Evolutionary conservation across 2,797 vertebrate species (phyloP), one percentile per base, ranked within the genome.

Genomic region (Notoglanidium macrostoma): DNA sequence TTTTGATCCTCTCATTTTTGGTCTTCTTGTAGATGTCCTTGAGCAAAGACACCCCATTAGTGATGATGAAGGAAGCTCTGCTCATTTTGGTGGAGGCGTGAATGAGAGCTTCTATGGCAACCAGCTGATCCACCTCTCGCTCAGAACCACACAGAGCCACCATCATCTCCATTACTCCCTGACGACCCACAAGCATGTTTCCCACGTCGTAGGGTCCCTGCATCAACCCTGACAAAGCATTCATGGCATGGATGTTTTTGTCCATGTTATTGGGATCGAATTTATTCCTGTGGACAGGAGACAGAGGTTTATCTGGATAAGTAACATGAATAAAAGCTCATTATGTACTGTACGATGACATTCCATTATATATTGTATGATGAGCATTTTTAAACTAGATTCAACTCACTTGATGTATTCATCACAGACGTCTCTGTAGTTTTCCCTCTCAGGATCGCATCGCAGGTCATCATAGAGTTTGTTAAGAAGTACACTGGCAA

Each of bases 121-220:
- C 97, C 93, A 98, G 94, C 95, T 99, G 98, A 92, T 99, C 98
- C n/a, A 97, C 96, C 93, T 99, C 98, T 0, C 97, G 96, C 80
- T 99, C 97, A 0, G 98, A 99, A 77, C 95, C 96, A 2, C 98
- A 99, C 85, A 99, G 94, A 0, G 98, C 97, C n/a, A 99, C 98
- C 98, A 99, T 99, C 97, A 99, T 98, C 92, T 99, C 98, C 98
- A 99, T 98, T 86, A 99, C 95, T 0, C 98, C 98, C 90, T 98
- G 97, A 87, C 93, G 94, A 80, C 97, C 97, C 19, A 97, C 95
- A 21, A 99, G 92, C 73, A 96, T 92, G 80, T 99, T 99, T 40
- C 98, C 98, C 1, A 99, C 95, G 10, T 99, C 98, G n/a, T 98
- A 98, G 0, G 98, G 98, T 17, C 98, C 98, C 93, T 99, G 98